A percentile compares a stretch with the other conserved stretches of the same genome.
Conservation (phyloP, 2,113 vertebrate genomes). For the Plecotus auritus region DNA sequence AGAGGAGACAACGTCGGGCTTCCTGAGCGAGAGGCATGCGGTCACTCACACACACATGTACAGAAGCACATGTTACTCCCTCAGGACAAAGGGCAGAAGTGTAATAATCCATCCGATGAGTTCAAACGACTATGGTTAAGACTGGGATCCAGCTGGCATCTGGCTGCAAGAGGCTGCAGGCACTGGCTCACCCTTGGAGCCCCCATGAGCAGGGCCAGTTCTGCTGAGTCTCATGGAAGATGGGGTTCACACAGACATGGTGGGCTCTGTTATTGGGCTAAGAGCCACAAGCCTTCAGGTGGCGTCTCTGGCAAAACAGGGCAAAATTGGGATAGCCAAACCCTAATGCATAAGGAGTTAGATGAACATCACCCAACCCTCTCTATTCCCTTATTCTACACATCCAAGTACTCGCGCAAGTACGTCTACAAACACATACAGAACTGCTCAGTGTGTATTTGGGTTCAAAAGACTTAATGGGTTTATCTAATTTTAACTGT, state of each 20-base stretch:
- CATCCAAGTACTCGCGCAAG: neutral
- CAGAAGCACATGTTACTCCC: neutral
- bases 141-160: neutral
- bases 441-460: neutral
- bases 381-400: neutral
- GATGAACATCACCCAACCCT: neutral
- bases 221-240: neutral
- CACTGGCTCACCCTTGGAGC: accelerated
- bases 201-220: neutral
- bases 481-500: neutral
- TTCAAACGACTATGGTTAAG: neutral
- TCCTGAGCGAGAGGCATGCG: neutral
- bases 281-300: neutral
- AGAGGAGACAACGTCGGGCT: neutral
- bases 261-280: neutral
- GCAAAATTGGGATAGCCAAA: neutral
- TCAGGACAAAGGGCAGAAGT: neutral
- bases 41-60: neutral
- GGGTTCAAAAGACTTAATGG: neutral
- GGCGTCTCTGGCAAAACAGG: neutral
- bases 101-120: neutral
- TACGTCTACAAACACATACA: neutral
- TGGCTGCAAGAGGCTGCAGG: neutral
- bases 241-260: neutral
- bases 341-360: neutral